Evolutionary conservation across 2,888 invertebrate genomes (phyloP).

Genomic region (Trypoxylon attenuatum): DNA sequence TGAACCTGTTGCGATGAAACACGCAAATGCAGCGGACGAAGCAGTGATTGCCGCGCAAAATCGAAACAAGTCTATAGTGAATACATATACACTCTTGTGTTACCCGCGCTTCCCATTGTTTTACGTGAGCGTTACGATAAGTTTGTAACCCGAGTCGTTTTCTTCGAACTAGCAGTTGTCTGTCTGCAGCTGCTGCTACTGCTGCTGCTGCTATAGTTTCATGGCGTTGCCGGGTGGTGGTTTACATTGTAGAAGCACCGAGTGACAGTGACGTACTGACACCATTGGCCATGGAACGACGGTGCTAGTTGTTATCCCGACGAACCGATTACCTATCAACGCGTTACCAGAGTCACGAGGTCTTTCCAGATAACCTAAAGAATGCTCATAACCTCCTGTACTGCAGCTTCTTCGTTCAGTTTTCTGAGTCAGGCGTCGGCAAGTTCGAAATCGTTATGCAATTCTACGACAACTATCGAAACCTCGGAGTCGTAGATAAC

Average conservation of each 20-base stretch:
- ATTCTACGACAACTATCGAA: constrained; percentile 35
- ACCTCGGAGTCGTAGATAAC: no score
- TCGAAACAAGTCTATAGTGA: background rate
- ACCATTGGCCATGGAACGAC: constrained; percentile 32
- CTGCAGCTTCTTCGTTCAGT: constrained; percentile 15
- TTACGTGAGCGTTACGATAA: constrained; percentile 7
- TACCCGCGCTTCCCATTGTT: background rate
- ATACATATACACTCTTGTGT: background rate
- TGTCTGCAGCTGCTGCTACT: constrained; percentile 19
- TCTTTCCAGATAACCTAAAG: constrained; percentile 67
- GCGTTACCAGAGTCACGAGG: constrained; percentile 65
- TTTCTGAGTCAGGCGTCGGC: constrained; percentile 22
- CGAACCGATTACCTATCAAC: constrained; percentile 61
- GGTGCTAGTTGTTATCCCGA: constrained; percentile 44
- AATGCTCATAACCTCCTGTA: constrained; percentile 51
- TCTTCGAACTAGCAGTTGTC: constrained; percentile 17
- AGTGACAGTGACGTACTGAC: constrained; percentile 30
- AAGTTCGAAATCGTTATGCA: constrained; percentile 41
- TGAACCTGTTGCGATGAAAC: constrained; percentile 17
- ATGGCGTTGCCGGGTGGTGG: constrained; percentile 21
- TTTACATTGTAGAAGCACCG: constrained; percentile 18
- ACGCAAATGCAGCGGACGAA: constrained; percentile 9
- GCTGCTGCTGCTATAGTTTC: constrained; percentile 10
- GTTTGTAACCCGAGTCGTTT: constrained; percentile 27
- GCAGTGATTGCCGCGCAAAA: background rate